phyloP scores from a whole-genome alignment of 2,888 invertebrate genomes.

The Pachydiplax longipennis region DNA sequence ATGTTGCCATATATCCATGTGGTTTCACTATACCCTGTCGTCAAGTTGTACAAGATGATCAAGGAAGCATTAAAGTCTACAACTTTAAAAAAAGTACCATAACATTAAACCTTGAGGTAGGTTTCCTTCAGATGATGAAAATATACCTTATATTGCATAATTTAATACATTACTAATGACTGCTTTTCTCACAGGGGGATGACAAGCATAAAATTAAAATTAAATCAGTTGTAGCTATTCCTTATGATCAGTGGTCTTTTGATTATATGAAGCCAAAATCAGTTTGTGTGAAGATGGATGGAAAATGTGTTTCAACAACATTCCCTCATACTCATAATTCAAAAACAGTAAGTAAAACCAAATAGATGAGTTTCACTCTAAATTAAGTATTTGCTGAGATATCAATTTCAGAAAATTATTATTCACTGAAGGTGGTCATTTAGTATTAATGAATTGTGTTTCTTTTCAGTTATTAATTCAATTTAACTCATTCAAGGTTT shows the following conservation, averaged over 20 bases:
- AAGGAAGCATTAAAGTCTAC: constrained; percentile 76
- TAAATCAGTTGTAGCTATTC: constrained; percentile 84
- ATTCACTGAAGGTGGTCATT: background rate
- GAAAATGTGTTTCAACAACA: constrained; percentile 75
- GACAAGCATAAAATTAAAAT: constrained; percentile 75
- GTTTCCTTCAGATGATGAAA: constrained; percentile 34
- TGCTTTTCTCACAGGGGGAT: constrained; percentile 61
- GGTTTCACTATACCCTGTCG: constrained; percentile 82
- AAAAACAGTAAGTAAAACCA: constrained; percentile 68
- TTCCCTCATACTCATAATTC: constrained; percentile 81
- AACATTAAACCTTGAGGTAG: constrained; percentile 70
- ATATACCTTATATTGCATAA: background rate
- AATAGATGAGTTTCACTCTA: background rate
- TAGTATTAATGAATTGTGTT: background rate
- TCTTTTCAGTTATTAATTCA: background rate
- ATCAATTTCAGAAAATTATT: no score
- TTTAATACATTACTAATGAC: constrained; percentile 46
- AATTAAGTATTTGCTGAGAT: background rate
- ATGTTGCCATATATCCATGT: constrained; percentile 79
- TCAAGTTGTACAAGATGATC: constrained; percentile 79
- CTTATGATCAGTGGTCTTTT: constrained; percentile 83
- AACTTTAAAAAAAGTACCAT: constrained; percentile 75
- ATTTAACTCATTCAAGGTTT: background rate
- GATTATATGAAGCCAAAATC: constrained; percentile 88
- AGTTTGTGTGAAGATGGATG: constrained; percentile 81